Percentiles rank a stretch among this genome's conserved stretches.
Evolutionary conservation across 1,140 invertebrate genomes (phyloP).

Genomic region (Paramacrobiotus metropolitanus): DNA sequence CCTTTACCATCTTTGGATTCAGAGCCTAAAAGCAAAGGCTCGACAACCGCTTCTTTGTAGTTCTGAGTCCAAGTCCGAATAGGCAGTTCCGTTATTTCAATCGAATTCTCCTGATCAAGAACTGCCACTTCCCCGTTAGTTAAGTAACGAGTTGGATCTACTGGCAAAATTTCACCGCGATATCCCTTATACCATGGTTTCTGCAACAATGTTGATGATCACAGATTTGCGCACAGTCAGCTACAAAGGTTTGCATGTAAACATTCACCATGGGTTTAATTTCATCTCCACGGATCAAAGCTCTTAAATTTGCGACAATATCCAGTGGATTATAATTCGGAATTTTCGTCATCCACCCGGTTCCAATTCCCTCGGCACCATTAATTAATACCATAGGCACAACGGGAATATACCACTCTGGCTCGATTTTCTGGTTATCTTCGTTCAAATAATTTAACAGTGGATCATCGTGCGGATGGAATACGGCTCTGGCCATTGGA

Average conservation of each 20-base stretch:
- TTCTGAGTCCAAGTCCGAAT: conserved; percentile 76
- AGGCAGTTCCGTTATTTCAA: conserved; percentile 93
- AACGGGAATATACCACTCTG: conserved; percentile 74
- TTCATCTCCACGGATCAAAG: conserved; percentile 58
- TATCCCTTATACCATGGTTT: conserved; percentile 86
- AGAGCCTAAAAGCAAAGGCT: conserved; percentile 53
- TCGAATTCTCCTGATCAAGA: conserved; percentile 40
- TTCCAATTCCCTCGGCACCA: conserved; percentile 92
- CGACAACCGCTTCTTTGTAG: conserved; percentile 85
- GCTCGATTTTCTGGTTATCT: conserved; percentile 83
- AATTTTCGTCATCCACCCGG: conserved; percentile 95
- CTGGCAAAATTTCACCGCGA: conserved; percentile 48
- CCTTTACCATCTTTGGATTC: conserved; percentile 29
- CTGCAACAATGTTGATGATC: conserved; percentile 18
- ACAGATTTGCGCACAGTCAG: conserved; percentile 10
- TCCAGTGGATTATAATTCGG: conserved; percentile 86
- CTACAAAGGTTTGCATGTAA: too few species aligned
- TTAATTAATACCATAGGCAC: conserved; percentile 92
- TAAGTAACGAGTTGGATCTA: conserved; percentile 44
- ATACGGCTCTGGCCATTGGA: conserved; percentile 57
- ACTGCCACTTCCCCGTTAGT: conserved; percentile 60
- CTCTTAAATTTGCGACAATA: conserved; percentile 56
- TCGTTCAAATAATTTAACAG: conserved; percentile 67
- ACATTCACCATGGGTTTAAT: conserved; percentile 43
- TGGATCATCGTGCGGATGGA: conserved; percentile 67